Evolutionary conservation across 1,140 invertebrate genomes (phyloP), one percentile per base, ranked within the genome.

Genomic region (Mesaphorura yosii): DNA sequence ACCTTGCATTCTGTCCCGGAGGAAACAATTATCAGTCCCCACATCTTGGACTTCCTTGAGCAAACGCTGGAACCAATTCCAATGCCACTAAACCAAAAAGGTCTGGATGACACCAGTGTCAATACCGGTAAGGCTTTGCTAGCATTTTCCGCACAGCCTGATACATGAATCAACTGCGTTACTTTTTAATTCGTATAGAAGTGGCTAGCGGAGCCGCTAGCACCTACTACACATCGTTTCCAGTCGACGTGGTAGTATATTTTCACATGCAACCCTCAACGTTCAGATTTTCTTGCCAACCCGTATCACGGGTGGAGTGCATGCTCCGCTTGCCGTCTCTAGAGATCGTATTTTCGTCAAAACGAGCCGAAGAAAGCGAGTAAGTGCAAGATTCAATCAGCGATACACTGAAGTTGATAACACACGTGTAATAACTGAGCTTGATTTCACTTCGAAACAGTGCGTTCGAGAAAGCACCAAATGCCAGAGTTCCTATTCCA

Each of bases 211-310:
- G 49, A 22, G 61, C 55, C 5, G 55, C 57, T 4, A 57, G 66
- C 53, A 66, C 65, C 12, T 66, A 65, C 34, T 89, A 89, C 65
- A 83, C 87, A 12, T 93, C 89, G 52, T 97, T 98, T 67, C 94
- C 94, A 0, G 91, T 99, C 0, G 94, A 99, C 73, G 90, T 98
- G 10, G 89, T 98, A 62, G 93, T 99, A 6, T 95, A 96, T 69
- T 92, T 98, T 72, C 87, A 93, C 67, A 94, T 97, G 80, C 88
- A 97, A 66, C 92, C 93, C 0, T 94, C 91, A 14, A 89, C 88
- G 2, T 93, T 96, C 66, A 77, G 89, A 53, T 95, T 95, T 69
- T 92, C 90, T 55, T 96, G 93, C 73, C 75, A 96, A 58, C 94
- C 93, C 4, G 84, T 92, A 1, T 96, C 92, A 3, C 72, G 90